Base-by-base conservation (phyloP, 1,140 invertebrate genomes). In the Cotesia vestalis region DNA sequence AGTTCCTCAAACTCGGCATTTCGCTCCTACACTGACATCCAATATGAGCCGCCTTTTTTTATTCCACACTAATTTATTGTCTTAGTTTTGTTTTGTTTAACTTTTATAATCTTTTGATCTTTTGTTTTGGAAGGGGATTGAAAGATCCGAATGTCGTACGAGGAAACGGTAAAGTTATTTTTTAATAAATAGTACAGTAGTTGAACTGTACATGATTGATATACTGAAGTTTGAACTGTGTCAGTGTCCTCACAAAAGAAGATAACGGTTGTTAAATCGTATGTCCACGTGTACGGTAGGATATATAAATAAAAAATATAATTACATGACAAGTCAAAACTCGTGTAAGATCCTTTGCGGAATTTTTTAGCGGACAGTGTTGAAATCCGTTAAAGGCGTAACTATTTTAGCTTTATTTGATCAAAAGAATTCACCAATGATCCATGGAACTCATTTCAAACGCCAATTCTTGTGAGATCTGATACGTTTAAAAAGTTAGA, bases 231-330 rank as follows among this genome's bases (percentile, higher is more conserved):
- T 6, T 60, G 53, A 71, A 71, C 57, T 71, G 69, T 71, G 69
- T 71, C 69, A 71, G 69, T 66, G 69, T 71, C 69, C 69, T 71
- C 69, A 62, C 69, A 63, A 71, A 71, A 66, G 62, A 66, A 46
- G 69, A 64, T 71, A 71, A 71, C 69, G 69, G 69, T 71, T 52
- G 69, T 71, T 71, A 66, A 71, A 71, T 71, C 51, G 61, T 71
- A 71, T 53, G 61, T 64, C 35, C 20, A 17, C 40, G 46, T 66
- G 46, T 66, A 34, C 46, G 17, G 11, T 40, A 46, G 46, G 40
- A 66, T 66, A 17, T 66, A 17, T 52, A 52, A 17, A 71, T 46
- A 64, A 36, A 66, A 27, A 71, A 55, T 20, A 51, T 27, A 52
- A 55, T 59, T 27, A 59, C n/a, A 14, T 11, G n/a, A 55, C 53